Conservation (phyloP, 2,797 vertebrate genomes). For the Nasua narica region DNA sequence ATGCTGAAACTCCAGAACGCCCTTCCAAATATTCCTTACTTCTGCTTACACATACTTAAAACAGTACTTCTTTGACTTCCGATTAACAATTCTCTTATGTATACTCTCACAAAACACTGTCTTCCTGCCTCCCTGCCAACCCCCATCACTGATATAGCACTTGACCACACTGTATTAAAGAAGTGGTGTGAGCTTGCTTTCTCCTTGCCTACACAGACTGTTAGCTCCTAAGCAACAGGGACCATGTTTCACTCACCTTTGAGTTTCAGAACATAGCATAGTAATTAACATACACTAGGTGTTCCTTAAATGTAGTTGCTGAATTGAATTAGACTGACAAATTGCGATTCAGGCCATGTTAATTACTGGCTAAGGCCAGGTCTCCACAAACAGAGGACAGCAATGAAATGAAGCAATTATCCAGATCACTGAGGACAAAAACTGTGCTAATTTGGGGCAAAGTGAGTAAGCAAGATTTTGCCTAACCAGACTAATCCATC, state of each 20-base stretch:
- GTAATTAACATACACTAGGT: slow-evolving; percentile 27
- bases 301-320: slow-evolving; percentile 39
- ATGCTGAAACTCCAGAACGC: neutral
- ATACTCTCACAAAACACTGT: neutral
- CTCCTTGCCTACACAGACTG: neutral
- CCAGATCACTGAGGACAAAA: slow-evolving; percentile 56
- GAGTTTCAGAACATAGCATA: slow-evolving; percentile 21
- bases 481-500: slow-evolving; percentile 62
- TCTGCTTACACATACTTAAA: neutral
- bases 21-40: neutral
- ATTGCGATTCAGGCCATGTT: slow-evolving; percentile 47
- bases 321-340: slow-evolving; percentile 55
- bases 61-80: neutral
- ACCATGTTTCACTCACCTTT: neutral
- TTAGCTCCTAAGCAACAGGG: neutral
- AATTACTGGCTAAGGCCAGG: slow-evolving; percentile 46
- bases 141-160: neutral
- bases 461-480: slow-evolving; percentile 66
- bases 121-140: neutral
- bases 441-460: slow-evolving; percentile 66
- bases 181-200: neutral
- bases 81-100: neutral
- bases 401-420: slow-evolving; percentile 67
- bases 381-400: slow-evolving; percentile 51
- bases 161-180: neutral